These are phyloP conservation scores for Catamblyrhynchus diadema DNA, from an alignment of 2,797 vertebrate species.

Conservation along the genomic window DNA sequence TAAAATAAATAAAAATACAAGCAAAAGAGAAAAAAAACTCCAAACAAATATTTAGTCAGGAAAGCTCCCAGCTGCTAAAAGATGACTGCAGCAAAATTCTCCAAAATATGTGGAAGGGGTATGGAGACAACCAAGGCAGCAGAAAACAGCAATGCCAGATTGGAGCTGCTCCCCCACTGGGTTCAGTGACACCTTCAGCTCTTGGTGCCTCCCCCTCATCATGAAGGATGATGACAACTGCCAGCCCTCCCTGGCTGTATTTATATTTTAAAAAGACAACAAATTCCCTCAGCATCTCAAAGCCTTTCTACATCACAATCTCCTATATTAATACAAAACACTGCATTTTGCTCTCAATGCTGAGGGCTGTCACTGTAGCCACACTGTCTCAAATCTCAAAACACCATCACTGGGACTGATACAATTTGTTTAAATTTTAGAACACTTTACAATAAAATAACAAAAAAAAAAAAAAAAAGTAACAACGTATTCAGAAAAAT, in stretches of 20 bases:
- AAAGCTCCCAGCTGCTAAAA: conserved; percentile 5
- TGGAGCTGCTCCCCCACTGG: background rate
- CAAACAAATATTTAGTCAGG: background rate
- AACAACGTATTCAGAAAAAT: background rate
- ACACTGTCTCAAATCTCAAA: background rate
- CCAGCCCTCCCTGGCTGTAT: background rate
- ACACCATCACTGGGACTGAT: background rate
- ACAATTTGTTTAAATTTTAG: background rate
- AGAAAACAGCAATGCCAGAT: background rate
- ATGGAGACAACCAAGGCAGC: background rate
- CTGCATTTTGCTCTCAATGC: background rate
- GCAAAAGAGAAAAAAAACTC: background rate
- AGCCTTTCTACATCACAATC: background rate
- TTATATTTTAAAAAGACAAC: background rate
- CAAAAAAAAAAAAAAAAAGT: accelerated
- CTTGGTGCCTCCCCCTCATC: background rate
- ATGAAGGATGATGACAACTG: background rate
- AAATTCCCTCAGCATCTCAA: background rate
- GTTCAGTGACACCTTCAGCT: background rate
- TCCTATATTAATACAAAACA: background rate
- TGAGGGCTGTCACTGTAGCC: conserved; percentile 5
- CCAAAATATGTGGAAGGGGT: background rate
- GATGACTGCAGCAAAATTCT: background rate
- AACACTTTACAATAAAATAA: background rate
- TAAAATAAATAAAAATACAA: conserved; percentile 4